A percentile compares a stretch with the other conserved stretches of the same genome.
Evolutionary conservation across 2,888 invertebrate genomes (phyloP).

Genomic region (Metallyticus violacea): DNA sequence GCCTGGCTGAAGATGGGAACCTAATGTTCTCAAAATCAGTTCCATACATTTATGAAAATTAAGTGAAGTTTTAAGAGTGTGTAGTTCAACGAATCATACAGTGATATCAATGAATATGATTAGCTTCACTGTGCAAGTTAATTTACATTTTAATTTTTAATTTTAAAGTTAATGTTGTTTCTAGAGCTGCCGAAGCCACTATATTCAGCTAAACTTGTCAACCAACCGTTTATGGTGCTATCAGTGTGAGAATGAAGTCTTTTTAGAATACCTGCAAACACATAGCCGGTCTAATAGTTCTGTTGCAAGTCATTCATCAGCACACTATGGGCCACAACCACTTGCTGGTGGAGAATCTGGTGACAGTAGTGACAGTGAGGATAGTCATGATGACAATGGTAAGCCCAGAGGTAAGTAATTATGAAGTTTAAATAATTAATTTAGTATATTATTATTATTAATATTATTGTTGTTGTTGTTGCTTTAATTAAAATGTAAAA

Average conservation of each 20-base stretch:
- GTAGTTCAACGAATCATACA: too few relatives aligned
- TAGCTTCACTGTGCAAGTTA: too few relatives aligned
- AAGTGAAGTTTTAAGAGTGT: too few relatives aligned
- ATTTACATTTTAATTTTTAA: too few relatives aligned
- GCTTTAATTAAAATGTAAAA: too few relatives aligned
- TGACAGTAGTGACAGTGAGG: slow-evolving; percentile 48
- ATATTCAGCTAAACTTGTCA: slow-evolving; percentile 80
- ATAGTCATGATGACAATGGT: slow-evolving; percentile 48
- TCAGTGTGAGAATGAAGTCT: slow-evolving; percentile 79
- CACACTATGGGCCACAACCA: slow-evolving; percentile 36
- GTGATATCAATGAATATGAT: too few relatives aligned
- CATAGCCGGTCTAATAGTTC: slow-evolving; percentile 8
- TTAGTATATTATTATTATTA: too few relatives aligned
- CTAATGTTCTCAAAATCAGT: too few relatives aligned
- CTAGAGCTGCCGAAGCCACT: slow-evolving; percentile 64
- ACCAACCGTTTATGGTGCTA: slow-evolving; percentile 89
- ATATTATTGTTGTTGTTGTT: too few relatives aligned
- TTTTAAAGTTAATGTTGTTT: background rate
- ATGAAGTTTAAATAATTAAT: too few relatives aligned
- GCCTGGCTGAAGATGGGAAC: too few relatives aligned
- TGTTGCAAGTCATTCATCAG: slow-evolving; percentile 20
- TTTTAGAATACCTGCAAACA: slow-evolving; percentile 48
- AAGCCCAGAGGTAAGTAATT: slow-evolving; percentile 48
- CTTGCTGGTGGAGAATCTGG: slow-evolving; percentile 45
- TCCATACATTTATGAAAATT: too few relatives aligned